phyloP scores from a whole-genome alignment of 2,113 vertebrate species.

The Takifugu bimaculatus region DNA sequence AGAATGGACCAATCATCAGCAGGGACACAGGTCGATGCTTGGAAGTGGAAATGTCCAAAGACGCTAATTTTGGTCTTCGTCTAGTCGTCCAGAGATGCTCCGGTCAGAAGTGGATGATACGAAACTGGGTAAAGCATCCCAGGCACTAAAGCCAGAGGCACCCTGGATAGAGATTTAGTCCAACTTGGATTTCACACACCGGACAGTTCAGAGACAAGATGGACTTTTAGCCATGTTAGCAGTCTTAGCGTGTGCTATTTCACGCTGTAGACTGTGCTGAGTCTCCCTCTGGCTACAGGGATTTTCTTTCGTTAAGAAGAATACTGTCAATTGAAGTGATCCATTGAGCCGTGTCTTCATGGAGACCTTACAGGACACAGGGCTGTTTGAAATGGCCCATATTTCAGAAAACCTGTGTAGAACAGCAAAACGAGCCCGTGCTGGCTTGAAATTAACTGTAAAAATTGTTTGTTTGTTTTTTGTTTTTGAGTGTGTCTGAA shows the following conservation, averaged over 20 bases:
- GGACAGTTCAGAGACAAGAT: conserved; percentile 20
- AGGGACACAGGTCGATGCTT: conserved; percentile 93
- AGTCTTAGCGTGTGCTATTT: conserved; percentile 32
- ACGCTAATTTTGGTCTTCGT: conserved; percentile 94
- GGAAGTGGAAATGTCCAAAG: conserved; percentile 96
- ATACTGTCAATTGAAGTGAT: conserved; percentile 46
- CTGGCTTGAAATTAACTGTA: conserved; percentile 10
- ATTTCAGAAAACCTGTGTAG: conserved; percentile 52
- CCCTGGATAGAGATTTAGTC: conserved; percentile 19
- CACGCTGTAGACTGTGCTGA: conserved; percentile 30
- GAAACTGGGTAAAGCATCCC: conserved; percentile 92
- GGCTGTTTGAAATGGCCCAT: conserved; percentile 33
- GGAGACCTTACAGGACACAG: conserved; percentile 32
- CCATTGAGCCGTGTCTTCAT: conserved; percentile 22
- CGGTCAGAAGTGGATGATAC: conserved; percentile 97
- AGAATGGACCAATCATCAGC: conserved; percentile 97
- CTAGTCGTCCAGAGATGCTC: conserved; percentile 95
- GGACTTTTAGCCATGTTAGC: not conserved
- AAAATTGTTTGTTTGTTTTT: conserved; percentile 36
- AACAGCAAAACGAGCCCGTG: conserved; percentile 29
- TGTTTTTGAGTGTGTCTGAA: conserved; percentile 29
- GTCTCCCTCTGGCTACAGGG: conserved; percentile 39
- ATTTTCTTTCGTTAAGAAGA: conserved; percentile 51
- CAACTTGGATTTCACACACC: conserved; percentile 31
- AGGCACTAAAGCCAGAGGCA: conserved; percentile 76